phyloP scores from a whole-genome alignment of 1,140 invertebrate genomes.

The Zaprionus davidi region DNA sequence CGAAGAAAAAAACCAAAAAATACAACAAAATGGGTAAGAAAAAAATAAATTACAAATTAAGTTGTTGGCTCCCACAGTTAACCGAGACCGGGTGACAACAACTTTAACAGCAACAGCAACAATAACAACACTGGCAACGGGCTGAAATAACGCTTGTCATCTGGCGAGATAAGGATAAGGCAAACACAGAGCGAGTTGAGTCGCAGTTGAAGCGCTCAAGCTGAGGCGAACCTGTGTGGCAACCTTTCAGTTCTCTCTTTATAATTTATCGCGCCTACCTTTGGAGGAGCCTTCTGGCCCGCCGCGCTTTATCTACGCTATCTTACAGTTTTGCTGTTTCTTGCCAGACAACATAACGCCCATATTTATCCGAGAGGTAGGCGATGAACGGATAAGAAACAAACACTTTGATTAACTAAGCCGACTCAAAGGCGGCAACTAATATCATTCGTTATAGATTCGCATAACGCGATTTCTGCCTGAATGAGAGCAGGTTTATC shows the following conservation, averaged over 20 bases:
- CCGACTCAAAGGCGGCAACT: background rate
- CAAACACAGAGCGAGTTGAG: conserved; percentile 14
- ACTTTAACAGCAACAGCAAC: conserved; percentile 29
- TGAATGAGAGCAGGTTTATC: background rate
- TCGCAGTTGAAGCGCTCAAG: background rate
- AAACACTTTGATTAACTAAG: conserved; percentile 8
- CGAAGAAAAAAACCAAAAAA: conserved; percentile 19
- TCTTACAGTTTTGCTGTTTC: conserved; percentile 64
- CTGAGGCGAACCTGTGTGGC: conserved; percentile 18
- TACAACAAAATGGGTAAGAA: background rate
- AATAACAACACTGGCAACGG: conserved; percentile 4
- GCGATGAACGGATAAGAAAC: conserved; percentile 42
- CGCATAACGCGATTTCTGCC: background rate
- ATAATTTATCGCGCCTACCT: conserved; percentile 75
- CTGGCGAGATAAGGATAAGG: conserved; percentile 60
- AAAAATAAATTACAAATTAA: conserved; percentile 76
- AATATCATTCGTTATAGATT: conserved; percentile 1
- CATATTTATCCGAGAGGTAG: conserved; percentile 58
- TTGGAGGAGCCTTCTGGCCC: conserved; percentile 16
- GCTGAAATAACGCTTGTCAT: conserved; percentile 56
- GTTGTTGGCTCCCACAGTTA: conserved; percentile 81
- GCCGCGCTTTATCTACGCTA: conserved; percentile 42
- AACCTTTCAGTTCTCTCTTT: conserved; percentile 40
- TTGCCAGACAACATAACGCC: conserved; percentile 51
- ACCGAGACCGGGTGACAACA: conserved; percentile 42